Base-by-base conservation (phyloP, 2,113 vertebrate genomes). In the Thermophis baileyi region DNA sequence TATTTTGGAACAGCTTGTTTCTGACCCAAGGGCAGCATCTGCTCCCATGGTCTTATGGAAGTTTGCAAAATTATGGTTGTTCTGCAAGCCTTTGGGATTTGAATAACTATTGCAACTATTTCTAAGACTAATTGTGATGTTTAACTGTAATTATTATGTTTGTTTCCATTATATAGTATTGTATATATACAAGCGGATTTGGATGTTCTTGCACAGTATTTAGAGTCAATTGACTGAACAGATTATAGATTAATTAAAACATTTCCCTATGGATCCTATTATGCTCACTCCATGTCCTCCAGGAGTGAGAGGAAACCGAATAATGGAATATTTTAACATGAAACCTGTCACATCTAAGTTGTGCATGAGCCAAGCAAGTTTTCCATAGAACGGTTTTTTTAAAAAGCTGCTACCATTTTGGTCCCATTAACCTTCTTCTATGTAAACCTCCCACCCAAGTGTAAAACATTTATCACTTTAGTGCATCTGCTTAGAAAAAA, bases 401-500 rank as follows among this genome's bases (percentile, higher is more conserved):
- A 18, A 8, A 6, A 81, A 81, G 35, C 35, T 81, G 74, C 35
- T 22, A 87, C 50, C 50, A 53, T 53, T 44, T 44, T 86, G 81
- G 18, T 12, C 16, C 16, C 46, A 22, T 20, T 49, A 69, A n/a
- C 89, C 57, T n/a, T 90, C 18, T n/a, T 47, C 44, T 50, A 49
- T 87, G 24, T 12, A 40, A 88, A 35, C 9, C 87, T 81, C 74
- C 74, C 11, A 55, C 16, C 27, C 50, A 40, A 54, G 25, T 44
- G 25, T 57, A 57, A 46, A 87, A 27, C 24, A 92, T 89, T 9
- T 46, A 27, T 54, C 92, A 93, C 47, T 93, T 63, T 47, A 93
- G 63, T n/a, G 10, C 20, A 92, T 92, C 89, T 87, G 93, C 40
- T 87, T 91, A 94, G 88, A 50, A 94, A 44, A 87, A 90, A 44